Percentiles rank a stretch among this genome's conserved stretches.
Evolutionary conservation across 2,113 vertebrate species (phyloP).

Genomic region (Pogonocichla stellata): DNA sequence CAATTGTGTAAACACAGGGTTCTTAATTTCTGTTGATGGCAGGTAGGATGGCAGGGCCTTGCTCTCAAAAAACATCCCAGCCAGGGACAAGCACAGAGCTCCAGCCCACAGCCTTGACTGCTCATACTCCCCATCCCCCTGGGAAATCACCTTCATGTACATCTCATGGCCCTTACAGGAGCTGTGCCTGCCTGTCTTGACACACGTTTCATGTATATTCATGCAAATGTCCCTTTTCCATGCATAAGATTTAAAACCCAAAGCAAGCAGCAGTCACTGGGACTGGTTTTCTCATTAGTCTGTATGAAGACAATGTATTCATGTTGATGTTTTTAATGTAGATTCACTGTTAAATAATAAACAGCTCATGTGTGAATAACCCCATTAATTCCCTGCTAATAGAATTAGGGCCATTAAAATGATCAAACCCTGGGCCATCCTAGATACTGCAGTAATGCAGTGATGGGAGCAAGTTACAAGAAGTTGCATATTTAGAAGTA

Average conservation of each 20-base stretch:
- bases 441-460: not conserved
- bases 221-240: not conserved
- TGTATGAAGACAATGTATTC: not conserved
- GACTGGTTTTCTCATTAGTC: not conserved
- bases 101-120: not conserved
- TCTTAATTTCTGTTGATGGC: not conserved
- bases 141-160: not conserved
- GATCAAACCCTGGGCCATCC: not conserved
- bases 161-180: not conserved
- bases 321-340: not conserved
- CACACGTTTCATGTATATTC: not conserved
- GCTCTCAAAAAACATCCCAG: not conserved
- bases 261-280: not conserved
- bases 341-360: not conserved
- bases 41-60: not conserved
- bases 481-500: not conserved
- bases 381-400: not conserved
- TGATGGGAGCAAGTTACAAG: not conserved
- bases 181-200: not conserved
- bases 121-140: not conserved
- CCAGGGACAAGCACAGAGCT: not conserved
- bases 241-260: not conserved
- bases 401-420: not conserved
- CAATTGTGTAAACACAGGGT: not conserved
- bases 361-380: not conserved